Evolutionary conservation across 2,888 invertebrate genomes (phyloP).

Genomic region (Amphipoea oculea): DNA sequence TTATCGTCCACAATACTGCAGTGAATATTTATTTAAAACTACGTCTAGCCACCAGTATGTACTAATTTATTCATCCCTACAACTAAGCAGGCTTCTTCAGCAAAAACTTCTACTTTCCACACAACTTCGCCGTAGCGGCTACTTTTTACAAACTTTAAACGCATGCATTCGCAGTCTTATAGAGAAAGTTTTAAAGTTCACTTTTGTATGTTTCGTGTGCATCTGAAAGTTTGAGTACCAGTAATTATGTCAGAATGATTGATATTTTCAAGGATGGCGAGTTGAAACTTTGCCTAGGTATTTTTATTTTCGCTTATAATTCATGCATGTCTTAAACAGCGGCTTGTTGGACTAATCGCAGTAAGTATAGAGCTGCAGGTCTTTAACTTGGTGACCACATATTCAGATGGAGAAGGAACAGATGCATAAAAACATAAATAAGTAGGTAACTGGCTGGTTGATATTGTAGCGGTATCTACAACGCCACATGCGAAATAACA

Average conservation of each 20-base stretch:
- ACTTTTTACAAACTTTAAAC: slow-evolving; percentile 46
- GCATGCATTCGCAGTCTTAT: slow-evolving; percentile 37
- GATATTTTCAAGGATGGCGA: slow-evolving; percentile 62
- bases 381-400: neutral
- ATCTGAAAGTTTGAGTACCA: slow-evolving; percentile 31
- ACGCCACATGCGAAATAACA: too few relatives aligned
- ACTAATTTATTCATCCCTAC: slow-evolving; percentile 65
- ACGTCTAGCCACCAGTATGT: slow-evolving; percentile 38
- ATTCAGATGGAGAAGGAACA: neutral
- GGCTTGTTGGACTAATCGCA: neutral
- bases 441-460: neutral
- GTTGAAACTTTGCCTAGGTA: slow-evolving; percentile 53
- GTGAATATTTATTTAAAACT: slow-evolving; percentile 51
- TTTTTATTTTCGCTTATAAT: slow-evolving; percentile 57
- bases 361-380: neutral
- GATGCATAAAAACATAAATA: neutral
- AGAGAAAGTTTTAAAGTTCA: slow-evolving; percentile 33
- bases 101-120: slow-evolving; percentile 62
- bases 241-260: slow-evolving; percentile 62
- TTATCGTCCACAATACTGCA: slow-evolving; percentile 41
- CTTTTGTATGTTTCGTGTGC: slow-evolving; percentile 38
- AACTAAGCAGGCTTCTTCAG: slow-evolving; percentile 62
- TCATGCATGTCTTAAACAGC: slow-evolving; percentile 33
- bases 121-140: slow-evolving; percentile 58
- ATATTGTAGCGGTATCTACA: neutral